Conservation (phyloP, 2,888 invertebrate genomes). For the Yponomeuta malinellus region DNA sequence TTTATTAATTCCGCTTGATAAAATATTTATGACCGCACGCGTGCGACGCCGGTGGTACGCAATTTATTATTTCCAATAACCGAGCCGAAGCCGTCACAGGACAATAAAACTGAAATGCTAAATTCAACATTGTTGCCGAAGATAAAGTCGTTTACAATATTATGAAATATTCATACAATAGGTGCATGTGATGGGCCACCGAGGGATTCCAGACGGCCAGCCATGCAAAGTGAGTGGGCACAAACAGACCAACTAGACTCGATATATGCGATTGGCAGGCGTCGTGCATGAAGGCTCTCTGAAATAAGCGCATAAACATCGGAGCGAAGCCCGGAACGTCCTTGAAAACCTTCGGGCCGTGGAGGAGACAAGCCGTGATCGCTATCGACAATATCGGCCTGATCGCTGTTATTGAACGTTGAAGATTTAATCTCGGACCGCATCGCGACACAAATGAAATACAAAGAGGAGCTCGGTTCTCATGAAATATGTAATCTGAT, state of each 20-base stretch:
- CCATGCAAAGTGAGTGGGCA: slow-evolving; percentile 30
- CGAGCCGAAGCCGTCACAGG: slow-evolving; percentile 33
- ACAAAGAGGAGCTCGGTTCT: slow-evolving; percentile 40
- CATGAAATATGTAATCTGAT: slow-evolving; percentile 57
- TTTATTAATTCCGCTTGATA: slow-evolving; percentile 14
- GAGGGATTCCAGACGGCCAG: slow-evolving; percentile 26
- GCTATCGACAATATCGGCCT: slow-evolving; percentile 48
- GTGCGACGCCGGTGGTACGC: slow-evolving; percentile 13
- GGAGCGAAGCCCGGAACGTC: slow-evolving; percentile 32
- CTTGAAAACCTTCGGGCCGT: slow-evolving; percentile 26
- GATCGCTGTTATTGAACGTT: slow-evolving; percentile 49
- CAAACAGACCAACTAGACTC: slow-evolving; percentile 32
- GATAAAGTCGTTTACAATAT: slow-evolving; percentile 66
- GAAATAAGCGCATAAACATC: slow-evolving; percentile 16
- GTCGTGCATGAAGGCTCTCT: slow-evolving; percentile 27
- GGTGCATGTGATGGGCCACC: slow-evolving; percentile 45
- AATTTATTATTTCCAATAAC: slow-evolving; percentile 17
- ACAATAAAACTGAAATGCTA: slow-evolving; percentile 53
- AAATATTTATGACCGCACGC: slow-evolving; percentile 9
- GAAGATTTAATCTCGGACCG: slow-evolving; percentile 50
- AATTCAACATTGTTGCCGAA: slow-evolving; percentile 54
- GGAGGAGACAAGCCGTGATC: slow-evolving; percentile 35
- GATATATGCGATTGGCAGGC: slow-evolving; percentile 38
- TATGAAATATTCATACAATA: slow-evolving; percentile 70
- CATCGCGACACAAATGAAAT: slow-evolving; percentile 58